phyloP scores from a whole-genome alignment of 2,113 vertebrate genomes.

The Synchiropus splendidus region DNA sequence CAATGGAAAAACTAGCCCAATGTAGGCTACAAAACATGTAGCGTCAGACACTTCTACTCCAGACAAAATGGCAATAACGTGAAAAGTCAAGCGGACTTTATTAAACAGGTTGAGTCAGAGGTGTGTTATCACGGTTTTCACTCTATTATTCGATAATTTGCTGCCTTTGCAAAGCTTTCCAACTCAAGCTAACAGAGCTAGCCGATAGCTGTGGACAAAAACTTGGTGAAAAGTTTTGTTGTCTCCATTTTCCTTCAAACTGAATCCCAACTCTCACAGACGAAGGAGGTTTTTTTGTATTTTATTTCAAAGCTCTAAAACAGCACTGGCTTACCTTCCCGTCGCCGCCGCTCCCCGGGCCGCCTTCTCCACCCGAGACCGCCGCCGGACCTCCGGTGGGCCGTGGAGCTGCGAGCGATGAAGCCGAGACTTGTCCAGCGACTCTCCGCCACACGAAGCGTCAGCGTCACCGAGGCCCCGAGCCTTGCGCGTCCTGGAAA shows the following conservation, averaged over 20 bases:
- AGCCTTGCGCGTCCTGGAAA: slow-evolving; percentile 58
- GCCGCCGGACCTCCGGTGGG: slow-evolving; percentile 66
- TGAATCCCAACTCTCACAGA: background rate
- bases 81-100: background rate
- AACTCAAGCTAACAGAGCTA: slow-evolving; percentile 23
- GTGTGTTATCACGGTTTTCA: no score
- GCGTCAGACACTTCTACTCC: slow-evolving; percentile 2
- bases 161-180: no score
- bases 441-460: slow-evolving; percentile 37
- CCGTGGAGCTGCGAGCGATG: slow-evolving; percentile 54
- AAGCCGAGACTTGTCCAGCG: slow-evolving; percentile 43
- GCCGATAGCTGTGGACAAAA: slow-evolving; percentile 27
- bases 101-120: no score
- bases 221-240: slow-evolving; percentile 27
- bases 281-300: no score
- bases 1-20: slow-evolving; percentile 52
- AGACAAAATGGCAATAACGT: background rate
- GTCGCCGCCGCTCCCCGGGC: slow-evolving; percentile 73
- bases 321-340: slow-evolving; percentile 37
- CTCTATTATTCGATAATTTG: background rate
- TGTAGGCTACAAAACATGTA: slow-evolving; percentile 31
- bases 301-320: no score
- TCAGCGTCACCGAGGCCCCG: slow-evolving; percentile 53
- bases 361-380: slow-evolving; percentile 66
- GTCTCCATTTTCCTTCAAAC: slow-evolving; percentile 11